Conservation (phyloP, 2,888 invertebrate genomes). For the Cyclophora albipunctata region DNA sequence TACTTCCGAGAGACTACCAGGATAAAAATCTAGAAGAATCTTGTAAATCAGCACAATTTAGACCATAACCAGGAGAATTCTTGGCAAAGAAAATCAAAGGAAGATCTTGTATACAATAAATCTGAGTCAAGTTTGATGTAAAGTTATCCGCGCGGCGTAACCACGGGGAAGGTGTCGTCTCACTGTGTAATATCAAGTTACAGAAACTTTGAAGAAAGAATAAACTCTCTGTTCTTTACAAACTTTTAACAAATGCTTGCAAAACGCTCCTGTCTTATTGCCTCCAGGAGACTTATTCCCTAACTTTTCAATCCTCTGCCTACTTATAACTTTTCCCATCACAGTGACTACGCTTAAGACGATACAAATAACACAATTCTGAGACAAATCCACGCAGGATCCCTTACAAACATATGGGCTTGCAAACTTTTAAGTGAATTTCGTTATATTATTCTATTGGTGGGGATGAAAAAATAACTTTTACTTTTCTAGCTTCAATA, state of each 20-base stretch:
- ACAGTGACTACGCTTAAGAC: constrained; percentile 52
- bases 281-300: constrained; percentile 44
- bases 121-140: too few relatives aligned
- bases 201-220: constrained; percentile 22
- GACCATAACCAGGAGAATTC: too few relatives aligned
- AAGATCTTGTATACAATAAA: too few relatives aligned
- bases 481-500: not conserved
- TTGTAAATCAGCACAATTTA: too few relatives aligned
- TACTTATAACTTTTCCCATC: constrained; percentile 65
- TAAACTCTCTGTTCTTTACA: constrained; percentile 29
- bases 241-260: constrained; percentile 52
- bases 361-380: constrained; percentile 53
- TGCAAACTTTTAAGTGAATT: constrained; percentile 28
- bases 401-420: constrained; percentile 28
- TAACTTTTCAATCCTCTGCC: constrained; percentile 54
- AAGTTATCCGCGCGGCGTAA: too few relatives aligned
- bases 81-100: too few relatives aligned
- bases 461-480: constrained; percentile 9
- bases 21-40: too few relatives aligned
- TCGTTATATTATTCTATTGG: constrained; percentile 20
- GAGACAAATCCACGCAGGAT: constrained; percentile 38
- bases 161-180: constrained; percentile 13
- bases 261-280: constrained; percentile 47
- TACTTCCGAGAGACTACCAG: too few relatives aligned
- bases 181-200: constrained; percentile 18